Evolutionary conservation across 2,888 invertebrate species (phyloP).

Genomic region (Leptothorax acervorum): DNA sequence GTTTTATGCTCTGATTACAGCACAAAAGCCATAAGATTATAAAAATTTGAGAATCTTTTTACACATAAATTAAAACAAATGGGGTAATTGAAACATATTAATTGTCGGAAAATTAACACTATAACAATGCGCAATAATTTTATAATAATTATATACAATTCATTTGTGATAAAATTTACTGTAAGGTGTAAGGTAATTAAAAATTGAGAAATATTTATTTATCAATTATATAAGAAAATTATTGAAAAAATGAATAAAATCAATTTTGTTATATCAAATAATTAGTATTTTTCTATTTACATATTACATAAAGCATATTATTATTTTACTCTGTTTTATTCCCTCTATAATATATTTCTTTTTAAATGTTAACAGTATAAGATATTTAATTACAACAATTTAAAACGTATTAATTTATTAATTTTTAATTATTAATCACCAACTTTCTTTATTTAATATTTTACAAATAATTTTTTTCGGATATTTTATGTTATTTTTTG

Average conservation of each 20-base stretch:
- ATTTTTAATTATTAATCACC: neutral
- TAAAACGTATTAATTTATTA: neutral
- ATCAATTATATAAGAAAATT: neutral
- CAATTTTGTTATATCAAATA: neutral
- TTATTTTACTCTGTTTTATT: neutral
- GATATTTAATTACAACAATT: neutral
- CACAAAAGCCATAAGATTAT: slow-evolving; percentile 17
- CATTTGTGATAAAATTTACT: neutral
- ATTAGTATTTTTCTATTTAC: neutral
- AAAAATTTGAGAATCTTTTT: slow-evolving; percentile 34
- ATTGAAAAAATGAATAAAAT: neutral
- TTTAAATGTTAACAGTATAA: neutral
- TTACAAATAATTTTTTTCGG: neutral
- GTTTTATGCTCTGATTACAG: slow-evolving; percentile 60
- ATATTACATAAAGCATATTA: neutral
- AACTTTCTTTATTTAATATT: neutral
- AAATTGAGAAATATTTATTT: neutral
- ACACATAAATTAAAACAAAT: neutral
- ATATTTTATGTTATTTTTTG: neutral
- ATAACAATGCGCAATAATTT: slow-evolving; percentile 2
- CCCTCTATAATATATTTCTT: neutral
- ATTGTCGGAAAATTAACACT: neutral
- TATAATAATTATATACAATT: neutral
- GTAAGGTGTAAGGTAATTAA: neutral
- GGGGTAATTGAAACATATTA: neutral